These are phyloP conservation scores for Cataglyphis albicans DNA, from an alignment of 2,888 invertebrate genomes.

Conservation along the genomic window DNA sequence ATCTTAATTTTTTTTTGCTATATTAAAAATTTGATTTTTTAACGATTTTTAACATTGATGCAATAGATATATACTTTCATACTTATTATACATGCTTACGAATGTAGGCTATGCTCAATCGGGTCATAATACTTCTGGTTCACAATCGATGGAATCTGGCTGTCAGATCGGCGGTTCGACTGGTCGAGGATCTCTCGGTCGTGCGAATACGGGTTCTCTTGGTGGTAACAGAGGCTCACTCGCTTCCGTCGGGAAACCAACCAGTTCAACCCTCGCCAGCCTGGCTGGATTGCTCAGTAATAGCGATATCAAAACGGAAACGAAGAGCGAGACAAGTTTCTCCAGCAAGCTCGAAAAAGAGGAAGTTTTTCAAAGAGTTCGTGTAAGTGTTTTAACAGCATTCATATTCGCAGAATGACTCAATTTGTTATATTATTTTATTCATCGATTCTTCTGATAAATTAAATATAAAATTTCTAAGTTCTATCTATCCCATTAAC, in stretches of 20 bases:
- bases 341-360: conserved; percentile 85
- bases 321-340: conserved; percentile 84
- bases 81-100: not conserved
- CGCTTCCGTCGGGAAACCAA: conserved; percentile 95
- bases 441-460: not conserved
- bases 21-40: not conserved
- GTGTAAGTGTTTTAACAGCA: conserved; percentile 84
- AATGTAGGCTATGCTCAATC: conserved; percentile 84
- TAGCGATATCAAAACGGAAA: conserved; percentile 87
- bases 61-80: not conserved
- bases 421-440: not conserved
- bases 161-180: conserved; percentile 88
- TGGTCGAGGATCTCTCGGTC: conserved; percentile 87
- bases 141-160: conserved; percentile 87
- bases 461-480: not conserved
- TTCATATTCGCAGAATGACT: not conserved
- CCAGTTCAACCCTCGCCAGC: conserved; percentile 94
- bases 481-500: not conserved
- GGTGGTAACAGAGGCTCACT: conserved; percentile 93
- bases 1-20: not conserved
- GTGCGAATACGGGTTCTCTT: conserved; percentile 85
- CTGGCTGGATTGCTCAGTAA: conserved; percentile 92
- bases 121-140: conserved; percentile 87
- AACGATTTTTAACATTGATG: not conserved
- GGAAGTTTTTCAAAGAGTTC: conserved; percentile 87